Base-by-base conservation (phyloP, 2,113 vertebrate species). In the Ochotona princeps region DNA sequence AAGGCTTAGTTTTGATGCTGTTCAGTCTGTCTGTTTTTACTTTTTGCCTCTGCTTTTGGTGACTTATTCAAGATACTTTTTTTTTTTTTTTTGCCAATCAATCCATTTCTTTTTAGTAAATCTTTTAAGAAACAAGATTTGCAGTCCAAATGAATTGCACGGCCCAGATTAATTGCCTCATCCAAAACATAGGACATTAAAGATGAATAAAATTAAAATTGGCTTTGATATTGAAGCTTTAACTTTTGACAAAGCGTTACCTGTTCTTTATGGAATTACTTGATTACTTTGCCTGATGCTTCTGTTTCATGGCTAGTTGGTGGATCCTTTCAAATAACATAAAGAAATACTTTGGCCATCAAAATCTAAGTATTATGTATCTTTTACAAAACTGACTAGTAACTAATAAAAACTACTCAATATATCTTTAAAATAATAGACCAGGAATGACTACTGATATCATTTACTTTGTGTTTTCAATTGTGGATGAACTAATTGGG, bases 181-280 rank as follows among this genome's bases (percentile, higher is more conserved):
- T 84, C 90, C 35, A 57, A 94, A 91, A 87, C 61, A 89, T 2
- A 93, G 15, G 49, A 67, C 89, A 69, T 89, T 93, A 72, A 94
- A 92, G 89, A 88, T 93, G 28, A 93, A 90, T 80, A 92, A 94
- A 92, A 81, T 65, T 67, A 63, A 85, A 81, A 69, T 17, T 95
- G 30, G 25, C 26, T 87, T 94, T 91, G 80, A 25, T 89, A 72
- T 13, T 83, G 60, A 74, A 78, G 51, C 5, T 90, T 85, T 94
- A 83, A 61, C 21, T 80, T 89, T 82, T 73, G 10, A 54, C 44
- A 79, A 89, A 93, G 3, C 32, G 49, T 63, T 87, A 28, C 5
- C 73, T 69, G 57, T 83, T 88, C 32, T 88, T 89, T 93, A 30
- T 57, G 92, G 80, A 82, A 32, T 8, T 93, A 61, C 15, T 83